A percentile compares a stretch with the other conserved stretches of the same genome.
Evolutionary conservation across 2,797 vertebrate species (phyloP).

Genomic region (Crax fasciolata): DNA sequence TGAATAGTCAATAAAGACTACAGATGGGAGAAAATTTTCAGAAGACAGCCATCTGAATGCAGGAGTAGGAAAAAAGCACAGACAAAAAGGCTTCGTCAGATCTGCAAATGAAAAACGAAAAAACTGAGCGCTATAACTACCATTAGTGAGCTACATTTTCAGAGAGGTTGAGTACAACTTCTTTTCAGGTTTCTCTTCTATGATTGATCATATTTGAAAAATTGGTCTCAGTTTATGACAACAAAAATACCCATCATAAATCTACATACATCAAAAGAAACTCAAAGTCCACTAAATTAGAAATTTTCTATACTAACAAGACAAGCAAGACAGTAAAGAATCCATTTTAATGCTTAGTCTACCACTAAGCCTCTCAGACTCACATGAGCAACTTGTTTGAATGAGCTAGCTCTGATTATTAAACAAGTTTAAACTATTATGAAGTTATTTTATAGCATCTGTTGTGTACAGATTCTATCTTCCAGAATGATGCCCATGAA

Average conservation of each 20-base stretch:
- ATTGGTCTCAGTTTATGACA: background rate
- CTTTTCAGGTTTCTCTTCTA: background rate
- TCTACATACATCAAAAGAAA: background rate
- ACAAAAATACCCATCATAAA: background rate
- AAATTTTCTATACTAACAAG: background rate
- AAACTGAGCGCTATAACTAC: background rate
- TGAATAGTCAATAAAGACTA: background rate
- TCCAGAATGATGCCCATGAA: background rate
- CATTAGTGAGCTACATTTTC: background rate
- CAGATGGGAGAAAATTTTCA: background rate
- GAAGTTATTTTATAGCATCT: background rate
- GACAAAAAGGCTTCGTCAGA: background rate
- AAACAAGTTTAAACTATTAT: background rate
- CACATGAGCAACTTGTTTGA: fast-evolving
- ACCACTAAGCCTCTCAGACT: background rate
- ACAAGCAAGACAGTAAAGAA: background rate
- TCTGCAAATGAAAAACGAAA: background rate
- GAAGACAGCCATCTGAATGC: background rate
- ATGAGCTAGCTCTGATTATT: background rate
- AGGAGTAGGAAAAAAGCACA: background rate
- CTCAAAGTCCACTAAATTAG: background rate
- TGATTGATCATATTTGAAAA: background rate
- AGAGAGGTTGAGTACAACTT: background rate
- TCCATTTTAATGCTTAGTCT: background rate
- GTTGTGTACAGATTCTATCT: background rate